Base-by-base conservation (phyloP, 2,888 invertebrate species). In the Malacosoma neustria region DNA sequence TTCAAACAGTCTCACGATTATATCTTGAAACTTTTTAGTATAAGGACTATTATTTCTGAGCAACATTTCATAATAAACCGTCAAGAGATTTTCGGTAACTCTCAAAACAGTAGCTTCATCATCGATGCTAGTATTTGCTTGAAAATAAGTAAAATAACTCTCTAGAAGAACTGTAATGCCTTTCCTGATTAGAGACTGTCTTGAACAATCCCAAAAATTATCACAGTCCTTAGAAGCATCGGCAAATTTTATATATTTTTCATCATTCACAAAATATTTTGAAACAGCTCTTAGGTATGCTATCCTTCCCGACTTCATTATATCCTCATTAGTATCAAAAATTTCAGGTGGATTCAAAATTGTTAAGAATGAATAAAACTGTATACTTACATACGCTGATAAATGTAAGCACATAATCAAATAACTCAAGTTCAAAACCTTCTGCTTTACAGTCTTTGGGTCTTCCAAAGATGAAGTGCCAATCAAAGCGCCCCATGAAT, bases 361-460 rank as follows among this genome's bases (percentile, higher is more conserved):
- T 0, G 82, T 80, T 1, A 77, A 54, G 37, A 72, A 80, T 0
- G 71, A 66, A 51, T 66, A 81, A 15, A 81, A 47, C 29, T 79
- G 69, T 6, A 72, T 60, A 40, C 63, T 65, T 2, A 79, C 49
- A 30, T 73, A 84, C 2, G 61, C 62, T 1, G 72, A 60, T 11
- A 71, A 41, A 44, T 74, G 69, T 7, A 80, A 42, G 33, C 72
- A 64, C 52, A 82, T 49, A 1, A 70, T 37, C 11, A 75, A 49
- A 43, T 70, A 79, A 3, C 55, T 48, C 3, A 66, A n/a, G 30
- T 76, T 75, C 3, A 81, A 32, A 12, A 70, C 46, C 45, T 62
- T 77, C 33, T 76, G 71, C 41, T 82, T 82, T 0, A 61, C 22
- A 9, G 70, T 61, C 29, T 37, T 57, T 1, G 77, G 52, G 1